Base-by-base conservation (phyloP, 1,140 invertebrate genomes). In the Hycleus phaleratus region DNA sequence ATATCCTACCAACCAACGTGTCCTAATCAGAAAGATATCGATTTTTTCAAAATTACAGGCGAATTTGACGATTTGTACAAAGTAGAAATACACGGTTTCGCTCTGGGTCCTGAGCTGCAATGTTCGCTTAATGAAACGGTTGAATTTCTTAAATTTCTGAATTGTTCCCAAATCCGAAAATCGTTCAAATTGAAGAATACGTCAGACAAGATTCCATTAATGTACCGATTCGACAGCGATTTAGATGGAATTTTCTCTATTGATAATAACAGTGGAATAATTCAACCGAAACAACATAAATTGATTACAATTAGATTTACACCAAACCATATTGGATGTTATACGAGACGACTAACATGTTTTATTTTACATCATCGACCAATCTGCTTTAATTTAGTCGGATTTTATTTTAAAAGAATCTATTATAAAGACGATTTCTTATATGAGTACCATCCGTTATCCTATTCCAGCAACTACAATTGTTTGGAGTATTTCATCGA, bases 341-440 rank as follows among this genome's bases (percentile, higher is more conserved):
- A 63, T 38, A 26, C 45, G 3, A 18, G 56, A 5, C 57, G 62
- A 38, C 44, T 69, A 1, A 39, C 40, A 40, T 64, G 62, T 42
- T 46, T 63, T 6, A 50, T 69, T 18, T 59, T 58, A 26, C 49
- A 68, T 32, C 52, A 61, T 43, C 66, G 57, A 52, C 67, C 65
- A 4, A 26, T 62, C 18, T 26, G 54, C 0, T 24, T 68, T 1
- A 18, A 65, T 26, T 26, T 65, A 1, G 9, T 65, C 40, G 67
- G 67, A 3, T 49, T 49, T 8, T 66, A 56, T 48, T 52, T 54
- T 7, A 39, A 52, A 39, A 25, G 49, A 32, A 38, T 26, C 8
- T 11, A 56, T 12, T 24, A 38, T 32, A 44, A 58, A 6, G 12
- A 18, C 9, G 43, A 47, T 5, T 26, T 50, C 4, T 44, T 38